These are phyloP conservation scores for Altica lythri DNA, from an alignment of 2,888 invertebrate genomes.

Conservation along the genomic window DNA sequence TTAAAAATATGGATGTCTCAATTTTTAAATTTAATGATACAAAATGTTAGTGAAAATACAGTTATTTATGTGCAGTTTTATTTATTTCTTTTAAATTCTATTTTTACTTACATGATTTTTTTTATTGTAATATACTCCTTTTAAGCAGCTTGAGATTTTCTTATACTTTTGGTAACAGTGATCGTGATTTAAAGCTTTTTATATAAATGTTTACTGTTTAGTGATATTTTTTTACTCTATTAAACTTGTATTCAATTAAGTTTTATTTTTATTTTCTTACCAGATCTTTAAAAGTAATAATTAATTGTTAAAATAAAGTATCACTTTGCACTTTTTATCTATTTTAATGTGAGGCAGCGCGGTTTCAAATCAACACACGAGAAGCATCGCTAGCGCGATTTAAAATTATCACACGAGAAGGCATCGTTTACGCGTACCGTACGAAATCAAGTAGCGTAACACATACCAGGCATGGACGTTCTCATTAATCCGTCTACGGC, in stretches of 20 bases:
- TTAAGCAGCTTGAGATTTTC: constrained; percentile 46
- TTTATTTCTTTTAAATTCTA: constrained; percentile 35
- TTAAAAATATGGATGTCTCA: constrained; percentile 51
- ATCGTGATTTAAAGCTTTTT: constrained; percentile 57
- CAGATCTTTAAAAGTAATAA: too few species aligned
- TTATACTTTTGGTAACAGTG: constrained; percentile 55
- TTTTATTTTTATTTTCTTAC: constrained; percentile 29
- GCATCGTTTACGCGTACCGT: too few species aligned
- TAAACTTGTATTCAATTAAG: constrained; percentile 56
- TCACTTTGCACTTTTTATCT: too few species aligned
- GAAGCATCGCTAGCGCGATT: too few species aligned
- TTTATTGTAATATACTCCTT: constrained; percentile 43
- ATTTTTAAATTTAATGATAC: constrained; percentile 47
- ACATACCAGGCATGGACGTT: too few species aligned
- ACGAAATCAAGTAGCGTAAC: too few species aligned
- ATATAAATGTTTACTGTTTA: constrained; percentile 57
- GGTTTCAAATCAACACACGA: too few species aligned
- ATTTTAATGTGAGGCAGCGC: too few species aligned
- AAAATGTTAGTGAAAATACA: constrained; percentile 45
- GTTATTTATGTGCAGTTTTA: constrained; percentile 43
- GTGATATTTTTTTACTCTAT: constrained; percentile 59
- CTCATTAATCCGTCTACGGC: too few species aligned
- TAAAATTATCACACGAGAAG: too few species aligned
- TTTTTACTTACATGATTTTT: constrained; percentile 39
- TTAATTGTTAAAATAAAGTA: too few species aligned